Evolutionary conservation across 2,113 vertebrate genomes (phyloP).

Genomic region (Corythoichthys haematopterus): DNA sequence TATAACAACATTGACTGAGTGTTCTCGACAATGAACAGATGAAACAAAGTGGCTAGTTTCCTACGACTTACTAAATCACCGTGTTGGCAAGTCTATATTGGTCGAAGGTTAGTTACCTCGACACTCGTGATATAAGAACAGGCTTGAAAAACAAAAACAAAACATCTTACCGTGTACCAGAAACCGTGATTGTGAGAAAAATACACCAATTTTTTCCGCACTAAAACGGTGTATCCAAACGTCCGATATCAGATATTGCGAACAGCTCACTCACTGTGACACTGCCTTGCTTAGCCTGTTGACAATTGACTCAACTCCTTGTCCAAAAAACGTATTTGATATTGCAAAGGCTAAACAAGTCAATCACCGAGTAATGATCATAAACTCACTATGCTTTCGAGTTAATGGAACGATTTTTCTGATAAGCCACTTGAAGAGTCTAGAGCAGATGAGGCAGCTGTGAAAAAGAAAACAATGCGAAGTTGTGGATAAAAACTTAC

Average conservation of each 20-base stretch:
- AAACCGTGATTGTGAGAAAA: constrained; percentile 11
- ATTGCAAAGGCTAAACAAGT: not conserved
- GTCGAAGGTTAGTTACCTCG: not conserved
- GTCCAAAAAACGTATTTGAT: not conserved
- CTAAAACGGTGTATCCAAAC: not conserved
- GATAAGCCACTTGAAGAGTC: not conserved
- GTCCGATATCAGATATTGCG: constrained; percentile 13
- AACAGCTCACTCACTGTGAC: not conserved
- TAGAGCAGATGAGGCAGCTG: constrained; percentile 29
- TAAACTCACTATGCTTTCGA: not conserved
- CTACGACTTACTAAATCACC: not conserved
- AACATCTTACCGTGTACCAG: constrained; percentile 36
- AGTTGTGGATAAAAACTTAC: constrained; percentile 12
- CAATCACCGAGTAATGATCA: not conserved
- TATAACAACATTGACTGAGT: not conserved
- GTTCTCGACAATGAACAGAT: too few relatives aligned
- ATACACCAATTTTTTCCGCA: not conserved
- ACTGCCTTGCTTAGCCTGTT: constrained; percentile 50
- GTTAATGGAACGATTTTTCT: not conserved
- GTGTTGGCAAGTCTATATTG: constrained; percentile 14
- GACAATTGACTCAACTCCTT: constrained; percentile 43
- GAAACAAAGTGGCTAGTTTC: not conserved
- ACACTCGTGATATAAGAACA: constrained; percentile 1
- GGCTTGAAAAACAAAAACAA: not conserved
- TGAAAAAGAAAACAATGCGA: constrained; percentile 38